Percentiles rank a stretch among this genome's conserved stretches.
phyloP scores from a whole-genome alignment of 2,113 vertebrate genomes.

The Coptodon rendalli region DNA sequence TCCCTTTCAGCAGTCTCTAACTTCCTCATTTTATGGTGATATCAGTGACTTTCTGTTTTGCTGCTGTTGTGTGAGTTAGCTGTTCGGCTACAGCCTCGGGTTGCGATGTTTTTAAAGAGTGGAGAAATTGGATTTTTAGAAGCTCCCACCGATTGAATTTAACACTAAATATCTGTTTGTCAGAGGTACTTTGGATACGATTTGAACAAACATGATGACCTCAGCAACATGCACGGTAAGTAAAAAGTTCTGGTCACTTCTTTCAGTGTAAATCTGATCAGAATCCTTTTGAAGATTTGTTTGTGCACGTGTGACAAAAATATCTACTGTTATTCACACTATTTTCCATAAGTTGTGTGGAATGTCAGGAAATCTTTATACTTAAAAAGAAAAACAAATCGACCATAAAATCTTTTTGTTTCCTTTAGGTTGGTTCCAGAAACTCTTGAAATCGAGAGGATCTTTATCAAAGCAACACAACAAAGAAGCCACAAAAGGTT shows the following conservation, averaged over 20 bases:
- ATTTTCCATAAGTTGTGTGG: background rate
- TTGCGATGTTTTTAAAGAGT: background rate
- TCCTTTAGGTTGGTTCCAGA: slow-evolving; percentile 53
- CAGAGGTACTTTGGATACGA: background rate
- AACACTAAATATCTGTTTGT: background rate
- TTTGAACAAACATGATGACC: background rate
- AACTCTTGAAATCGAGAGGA: slow-evolving; percentile 21
- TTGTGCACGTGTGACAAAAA: background rate
- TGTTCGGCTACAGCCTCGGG: background rate
- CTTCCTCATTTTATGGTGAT: background rate
- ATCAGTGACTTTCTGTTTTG: background rate
- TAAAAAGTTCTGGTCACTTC: background rate
- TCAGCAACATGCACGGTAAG: slow-evolving; percentile 53
- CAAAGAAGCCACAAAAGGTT: background rate
- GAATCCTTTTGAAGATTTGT: background rate
- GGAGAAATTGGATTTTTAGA: background rate
- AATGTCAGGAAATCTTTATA: background rate
- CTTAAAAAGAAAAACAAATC: background rate
- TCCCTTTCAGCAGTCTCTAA: background rate
- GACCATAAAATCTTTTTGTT: background rate
- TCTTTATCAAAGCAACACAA: background rate
- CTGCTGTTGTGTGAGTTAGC: background rate
- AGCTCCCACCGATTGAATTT: background rate
- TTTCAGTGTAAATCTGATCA: background rate
- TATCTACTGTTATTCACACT: background rate